A percentile compares a stretch with the other conserved stretches of the same genome.
Evolutionary conservation across 2,113 vertebrate genomes (phyloP).

Genomic region (Dolichallabes microphthalmus): DNA sequence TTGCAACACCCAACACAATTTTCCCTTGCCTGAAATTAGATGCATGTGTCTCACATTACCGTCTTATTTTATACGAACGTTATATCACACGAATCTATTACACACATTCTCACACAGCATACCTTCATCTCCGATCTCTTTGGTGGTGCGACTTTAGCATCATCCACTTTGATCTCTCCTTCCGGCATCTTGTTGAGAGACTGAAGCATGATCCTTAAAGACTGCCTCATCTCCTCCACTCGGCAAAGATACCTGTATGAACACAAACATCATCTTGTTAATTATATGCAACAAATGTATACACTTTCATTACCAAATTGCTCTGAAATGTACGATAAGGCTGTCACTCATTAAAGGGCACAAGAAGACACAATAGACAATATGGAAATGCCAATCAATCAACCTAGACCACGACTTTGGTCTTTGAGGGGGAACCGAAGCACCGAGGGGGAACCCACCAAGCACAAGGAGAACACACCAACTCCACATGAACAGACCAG

Average conservation of each 20-base stretch:
- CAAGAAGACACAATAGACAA: too few species aligned
- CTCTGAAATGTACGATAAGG: background rate
- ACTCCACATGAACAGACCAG: too few species aligned
- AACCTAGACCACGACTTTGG: too few species aligned
- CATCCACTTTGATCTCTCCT: constrained; percentile 94
- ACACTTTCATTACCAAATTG: background rate
- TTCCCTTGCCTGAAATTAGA: background rate
- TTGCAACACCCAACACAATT: background rate
- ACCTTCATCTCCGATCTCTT: constrained; percentile 98
- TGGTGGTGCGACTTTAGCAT: constrained; percentile 90
- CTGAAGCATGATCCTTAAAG: constrained; percentile 85
- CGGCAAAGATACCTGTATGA: constrained; percentile 79
- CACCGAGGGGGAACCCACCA: too few species aligned
- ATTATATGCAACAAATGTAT: background rate
- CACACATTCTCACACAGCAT: background rate
- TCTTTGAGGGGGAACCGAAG: too few species aligned
- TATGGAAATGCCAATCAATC: too few species aligned
- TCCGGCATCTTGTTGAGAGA: constrained; percentile 93
- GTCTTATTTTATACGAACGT: background rate
- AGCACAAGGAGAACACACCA: too few species aligned
- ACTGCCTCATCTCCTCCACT: constrained; percentile 95
- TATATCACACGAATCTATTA: too few species aligned
- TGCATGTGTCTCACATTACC: background rate
- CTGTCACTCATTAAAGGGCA: background rate
- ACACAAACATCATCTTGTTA: background rate